Conservation (phyloP, 2,888 invertebrate species). For the Torymus aiolomorphi region DNA sequence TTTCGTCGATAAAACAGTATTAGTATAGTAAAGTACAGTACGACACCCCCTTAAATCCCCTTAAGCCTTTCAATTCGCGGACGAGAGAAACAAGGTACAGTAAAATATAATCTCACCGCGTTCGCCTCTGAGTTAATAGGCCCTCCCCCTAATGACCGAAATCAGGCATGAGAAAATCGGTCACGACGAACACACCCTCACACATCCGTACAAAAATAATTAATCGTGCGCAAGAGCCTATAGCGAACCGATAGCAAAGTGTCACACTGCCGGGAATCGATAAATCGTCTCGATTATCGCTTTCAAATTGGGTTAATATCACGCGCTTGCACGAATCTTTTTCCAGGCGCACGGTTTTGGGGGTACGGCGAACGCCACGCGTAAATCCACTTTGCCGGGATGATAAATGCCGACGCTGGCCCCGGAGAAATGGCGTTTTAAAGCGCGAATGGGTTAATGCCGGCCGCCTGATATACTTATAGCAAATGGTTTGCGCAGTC, state of each 20-base stretch:
- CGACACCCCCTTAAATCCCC: too few species aligned
- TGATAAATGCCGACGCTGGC: conserved; percentile 60
- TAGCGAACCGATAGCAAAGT: conserved; percentile 55
- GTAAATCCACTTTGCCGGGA: conserved; percentile 58
- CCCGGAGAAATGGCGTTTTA: conserved; percentile 59
- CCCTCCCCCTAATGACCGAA: too few species aligned
- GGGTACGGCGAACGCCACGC: not conserved
- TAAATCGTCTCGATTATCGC: conserved; percentile 64
- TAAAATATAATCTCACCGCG: too few species aligned
- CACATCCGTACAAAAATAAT: conserved; percentile 56
- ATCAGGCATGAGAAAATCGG: too few species aligned
- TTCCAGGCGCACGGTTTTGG: conserved; percentile 11
- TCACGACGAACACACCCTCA: too few species aligned
- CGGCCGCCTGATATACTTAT: not conserved
- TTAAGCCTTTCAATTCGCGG: too few species aligned
- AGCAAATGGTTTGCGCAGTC: not conserved
- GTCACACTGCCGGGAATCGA: conserved; percentile 61
- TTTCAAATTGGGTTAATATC: conserved; percentile 64
- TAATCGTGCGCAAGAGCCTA: conserved; percentile 48
- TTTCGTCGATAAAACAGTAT: too few species aligned
- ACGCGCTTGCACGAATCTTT: conserved; percentile 49
- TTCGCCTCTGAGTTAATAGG: too few species aligned
- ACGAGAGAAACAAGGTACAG: too few species aligned
- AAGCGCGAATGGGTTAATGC: conserved; percentile 59
- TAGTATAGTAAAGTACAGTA: too few species aligned